These are phyloP conservation scores for Poeciliopsis prolifica DNA, from an alignment of 2,113 vertebrate species.

Conservation along the genomic window DNA sequence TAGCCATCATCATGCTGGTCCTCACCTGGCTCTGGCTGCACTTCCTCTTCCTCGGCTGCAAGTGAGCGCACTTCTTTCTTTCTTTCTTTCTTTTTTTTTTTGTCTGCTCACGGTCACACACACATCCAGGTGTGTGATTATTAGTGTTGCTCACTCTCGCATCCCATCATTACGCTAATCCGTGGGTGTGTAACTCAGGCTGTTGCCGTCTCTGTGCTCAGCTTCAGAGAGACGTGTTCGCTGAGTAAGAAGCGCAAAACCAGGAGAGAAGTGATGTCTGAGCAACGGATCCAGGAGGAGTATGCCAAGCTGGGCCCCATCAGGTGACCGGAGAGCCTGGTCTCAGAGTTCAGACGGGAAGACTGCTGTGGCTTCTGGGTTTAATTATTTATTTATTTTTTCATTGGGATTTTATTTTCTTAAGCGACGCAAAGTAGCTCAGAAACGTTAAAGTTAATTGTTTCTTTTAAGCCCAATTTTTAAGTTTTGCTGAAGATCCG, in stretches of 20 bases:
- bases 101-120: background rate
- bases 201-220: constrained; percentile 58
- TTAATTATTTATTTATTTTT: no score
- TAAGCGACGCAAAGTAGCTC: no score
- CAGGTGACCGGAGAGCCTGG: constrained; percentile 76
- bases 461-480: no score
- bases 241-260: constrained; percentile 96
- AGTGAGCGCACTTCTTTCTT: constrained; percentile 82
- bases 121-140: constrained; percentile 19
- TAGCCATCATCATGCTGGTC: constrained; percentile 94
- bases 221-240: constrained; percentile 97
- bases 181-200: background rate
- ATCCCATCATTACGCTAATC: constrained; percentile 53
- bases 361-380: no score
- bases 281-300: constrained; percentile 93
- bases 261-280: constrained; percentile 90
- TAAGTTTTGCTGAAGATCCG: no score
- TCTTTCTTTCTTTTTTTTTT: no score
- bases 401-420: no score
- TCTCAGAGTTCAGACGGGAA: no score
- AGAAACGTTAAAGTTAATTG: no score
- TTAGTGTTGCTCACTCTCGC: background rate
- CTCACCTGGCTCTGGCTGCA: constrained; percentile 98
- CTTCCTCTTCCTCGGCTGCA: constrained; percentile 97
- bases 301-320: constrained; percentile 92